Evolutionary conservation across 2,113 vertebrate genomes (phyloP), one percentile per base, ranked within the genome.

Genomic region (Himantopus leucocephalus): DNA sequence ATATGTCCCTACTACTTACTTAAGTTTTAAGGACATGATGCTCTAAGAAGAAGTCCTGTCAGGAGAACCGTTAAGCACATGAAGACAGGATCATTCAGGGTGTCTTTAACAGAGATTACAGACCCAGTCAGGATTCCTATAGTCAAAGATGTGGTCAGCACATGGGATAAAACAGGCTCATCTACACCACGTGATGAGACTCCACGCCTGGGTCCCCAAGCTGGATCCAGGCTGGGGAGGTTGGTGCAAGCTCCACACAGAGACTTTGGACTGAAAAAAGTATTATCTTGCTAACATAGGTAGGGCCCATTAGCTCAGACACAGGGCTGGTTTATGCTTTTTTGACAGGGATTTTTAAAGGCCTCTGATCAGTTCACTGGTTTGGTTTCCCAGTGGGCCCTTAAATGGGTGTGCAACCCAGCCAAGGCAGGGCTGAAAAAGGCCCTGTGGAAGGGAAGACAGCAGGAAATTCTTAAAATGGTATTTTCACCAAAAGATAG

Each of bases 121-220:
- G 34, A 94, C 3, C 7, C 26, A 35, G 9, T 12, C 13, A 41
- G 41, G n/a, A 85, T 67, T 75, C 43, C 15, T 35, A 2, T 13
- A 82, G 56, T 43, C n/a, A 47, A 48, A 60, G 59, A 58, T 7
- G 4, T 37, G 12, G 26, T 34, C 62, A 73, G 34, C 24, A 35
- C 8, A 14, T 34, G 63, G 60, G 21, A 39, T 73, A 85, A 83
- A 37, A 12, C 18, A 79, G 37, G 23, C 9, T 84, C 26, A 52
- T n/a, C 59, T 50, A 15, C 19, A 35, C 23, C 8, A 29, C 0
- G 0, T 53, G 19, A 63, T 71, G 41, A 24, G 24, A 58, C 3
- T 7, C 12, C 11, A 41, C 2, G 1, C 23, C 32, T 48, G 30
- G 23, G 37, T 26, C 39, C 41, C 15, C 24, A 83, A 12, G 35